Conservation (phyloP, 2,888 invertebrate species). For the Chirona hameri region DNA sequence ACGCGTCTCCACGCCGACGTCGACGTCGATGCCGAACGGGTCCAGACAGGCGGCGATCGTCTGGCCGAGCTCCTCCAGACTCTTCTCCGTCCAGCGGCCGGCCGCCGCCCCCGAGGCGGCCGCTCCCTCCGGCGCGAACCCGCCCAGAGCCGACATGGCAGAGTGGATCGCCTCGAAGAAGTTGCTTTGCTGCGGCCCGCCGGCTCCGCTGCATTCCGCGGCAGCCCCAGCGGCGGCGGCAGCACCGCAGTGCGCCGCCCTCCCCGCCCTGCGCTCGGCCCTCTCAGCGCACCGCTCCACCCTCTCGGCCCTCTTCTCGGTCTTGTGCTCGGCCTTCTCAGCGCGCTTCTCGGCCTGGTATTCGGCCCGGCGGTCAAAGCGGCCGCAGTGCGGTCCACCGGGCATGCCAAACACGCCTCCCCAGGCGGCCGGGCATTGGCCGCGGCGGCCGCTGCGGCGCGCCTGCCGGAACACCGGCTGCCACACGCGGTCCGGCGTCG, state of each 20-base stretch:
- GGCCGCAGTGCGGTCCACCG: conserved; percentile 50
- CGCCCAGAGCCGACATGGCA: conserved; percentile 12
- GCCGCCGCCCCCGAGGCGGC: background rate
- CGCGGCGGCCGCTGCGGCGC: conserved; percentile 62
- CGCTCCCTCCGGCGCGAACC: background rate
- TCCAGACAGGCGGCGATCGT: background rate
- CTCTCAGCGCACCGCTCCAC: background rate
- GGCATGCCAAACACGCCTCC: conserved; percentile 60
- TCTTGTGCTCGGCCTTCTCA: background rate
- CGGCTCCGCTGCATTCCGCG: background rate
- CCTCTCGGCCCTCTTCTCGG: background rate
- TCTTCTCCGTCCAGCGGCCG: conserved; percentile 8
- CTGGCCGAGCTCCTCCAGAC: background rate
- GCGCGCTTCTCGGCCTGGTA: background rate
- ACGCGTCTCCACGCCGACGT: conserved; percentile 10
- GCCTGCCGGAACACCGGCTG: conserved; percentile 51
- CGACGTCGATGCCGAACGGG: conserved; percentile 25
- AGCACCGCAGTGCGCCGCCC: too few relatives aligned
- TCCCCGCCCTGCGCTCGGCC: background rate
- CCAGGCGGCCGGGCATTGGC: conserved; percentile 77
- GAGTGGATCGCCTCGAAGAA: conserved; percentile 7
- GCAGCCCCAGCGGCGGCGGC: background rate
- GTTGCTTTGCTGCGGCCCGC: too few relatives aligned
- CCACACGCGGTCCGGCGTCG: conserved; percentile 42
- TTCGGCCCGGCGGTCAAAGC: background rate